These are phyloP conservation scores for Camelus dromedarius DNA, from an alignment of 2,113 vertebrate genomes.

Conservation along the genomic window DNA sequence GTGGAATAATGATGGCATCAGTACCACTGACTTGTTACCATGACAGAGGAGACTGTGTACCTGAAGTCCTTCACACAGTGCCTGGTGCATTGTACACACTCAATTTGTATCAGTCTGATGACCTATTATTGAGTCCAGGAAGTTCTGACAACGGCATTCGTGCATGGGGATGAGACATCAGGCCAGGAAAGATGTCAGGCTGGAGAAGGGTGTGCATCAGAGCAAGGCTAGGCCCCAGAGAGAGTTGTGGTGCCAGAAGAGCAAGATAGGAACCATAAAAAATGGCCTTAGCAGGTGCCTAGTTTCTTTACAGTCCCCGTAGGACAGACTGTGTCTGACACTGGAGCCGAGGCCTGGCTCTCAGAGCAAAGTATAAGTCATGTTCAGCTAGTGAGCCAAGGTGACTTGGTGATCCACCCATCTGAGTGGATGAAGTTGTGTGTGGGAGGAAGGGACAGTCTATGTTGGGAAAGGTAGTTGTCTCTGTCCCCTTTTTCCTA, in stretches of 20 bases:
- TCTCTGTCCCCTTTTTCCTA: neutral
- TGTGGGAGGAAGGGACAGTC: neutral
- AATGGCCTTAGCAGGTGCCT: neutral
- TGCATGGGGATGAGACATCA: too few relatives aligned
- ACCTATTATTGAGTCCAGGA: neutral
- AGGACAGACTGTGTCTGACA: neutral
- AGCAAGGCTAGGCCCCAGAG: neutral
- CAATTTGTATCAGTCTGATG: neutral
- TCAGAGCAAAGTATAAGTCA: neutral
- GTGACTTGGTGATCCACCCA: neutral
- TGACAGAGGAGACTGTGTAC: fast-evolving
- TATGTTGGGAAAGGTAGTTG: neutral
- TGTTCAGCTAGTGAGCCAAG: neutral
- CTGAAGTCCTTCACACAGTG: neutral
- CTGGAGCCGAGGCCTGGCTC: neutral
- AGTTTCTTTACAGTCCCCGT: neutral
- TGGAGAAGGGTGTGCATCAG: neutral
- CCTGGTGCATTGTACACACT: neutral
- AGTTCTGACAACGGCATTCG: neutral
- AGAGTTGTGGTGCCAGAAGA: neutral
- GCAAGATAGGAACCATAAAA: neutral
- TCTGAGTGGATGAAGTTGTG: neutral
- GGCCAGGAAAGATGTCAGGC: neutral
- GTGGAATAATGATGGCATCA: too few relatives aligned
- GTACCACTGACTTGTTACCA: neutral